Evolutionary conservation across 2,888 invertebrate genomes (phyloP).

Genomic region (Acanthoscelides obtectus): DNA sequence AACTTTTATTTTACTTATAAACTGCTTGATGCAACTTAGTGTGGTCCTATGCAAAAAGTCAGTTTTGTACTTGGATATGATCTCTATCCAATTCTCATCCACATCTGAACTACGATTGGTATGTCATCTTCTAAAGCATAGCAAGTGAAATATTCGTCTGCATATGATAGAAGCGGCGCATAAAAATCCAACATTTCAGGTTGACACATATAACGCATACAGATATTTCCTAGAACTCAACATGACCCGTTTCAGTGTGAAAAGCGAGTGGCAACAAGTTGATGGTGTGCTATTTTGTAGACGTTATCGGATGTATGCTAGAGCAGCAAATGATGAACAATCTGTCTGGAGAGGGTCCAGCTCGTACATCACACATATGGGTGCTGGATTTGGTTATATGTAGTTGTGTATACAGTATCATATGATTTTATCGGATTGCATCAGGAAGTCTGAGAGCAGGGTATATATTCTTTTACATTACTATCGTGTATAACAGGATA

Average conservation of each 20-base stretch:
- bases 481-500: no score
- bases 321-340: not conserved
- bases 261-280: not conserved
- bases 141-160: not conserved
- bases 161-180: not conserved
- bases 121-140: not conserved
- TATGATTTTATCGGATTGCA: no score
- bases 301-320: not conserved
- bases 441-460: no score
- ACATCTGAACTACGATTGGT: not conserved
- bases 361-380: not conserved
- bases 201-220: not conserved
- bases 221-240: not conserved
- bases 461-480: no score
- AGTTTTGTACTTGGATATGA: no score
- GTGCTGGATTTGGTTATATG: not conserved
- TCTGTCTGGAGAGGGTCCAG: not conserved
- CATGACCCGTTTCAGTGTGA: not conserved
- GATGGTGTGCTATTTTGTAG: not conserved
- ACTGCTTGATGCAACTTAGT: no score
- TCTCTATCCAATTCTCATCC: no score
- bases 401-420: no score
- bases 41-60: no score
- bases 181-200: not conserved
- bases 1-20: no score